A percentile compares a stretch with the other conserved stretches of the same genome.
Evolutionary conservation across 92 coral and sea anemone genomes (phyloP).

Genomic region (Parazoanthus atlanticus): DNA sequence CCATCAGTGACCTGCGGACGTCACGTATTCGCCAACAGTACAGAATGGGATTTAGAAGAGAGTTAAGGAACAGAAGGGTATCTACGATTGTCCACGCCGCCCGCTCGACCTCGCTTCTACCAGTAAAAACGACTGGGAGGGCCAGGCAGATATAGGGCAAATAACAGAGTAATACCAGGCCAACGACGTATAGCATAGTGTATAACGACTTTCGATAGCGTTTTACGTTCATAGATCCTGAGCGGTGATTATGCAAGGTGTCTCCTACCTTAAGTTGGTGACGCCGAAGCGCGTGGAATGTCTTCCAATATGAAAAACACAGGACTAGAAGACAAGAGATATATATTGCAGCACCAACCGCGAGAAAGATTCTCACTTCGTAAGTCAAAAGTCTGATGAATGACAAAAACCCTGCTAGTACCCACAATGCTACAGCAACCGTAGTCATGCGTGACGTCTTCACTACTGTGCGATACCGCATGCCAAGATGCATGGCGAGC

Average conservation of each 20-base stretch:
- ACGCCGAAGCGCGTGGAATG: constrained; percentile 37
- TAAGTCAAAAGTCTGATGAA: constrained; percentile 47
- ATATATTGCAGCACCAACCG: constrained; percentile 37
- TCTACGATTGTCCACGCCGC: constrained; percentile 54
- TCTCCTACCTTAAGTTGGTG: constrained; percentile 13
- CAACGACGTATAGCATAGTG: constrained; percentile 58
- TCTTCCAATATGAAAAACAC: constrained; percentile 52
- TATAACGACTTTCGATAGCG: constrained; percentile 48
- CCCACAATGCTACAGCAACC: constrained; percentile 40
- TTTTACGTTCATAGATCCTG: constrained; percentile 23
- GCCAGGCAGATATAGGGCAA: constrained; percentile 54
- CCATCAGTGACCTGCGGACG: constrained; percentile 45
- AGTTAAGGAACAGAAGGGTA: constrained; percentile 53
- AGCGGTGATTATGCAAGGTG: not conserved
- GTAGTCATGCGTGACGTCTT: constrained; percentile 39
- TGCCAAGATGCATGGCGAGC: constrained; percentile 53
- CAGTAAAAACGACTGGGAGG: constrained; percentile 43
- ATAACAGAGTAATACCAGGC: constrained; percentile 53
- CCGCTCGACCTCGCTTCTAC: constrained; percentile 46
- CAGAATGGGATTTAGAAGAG: constrained; percentile 55
- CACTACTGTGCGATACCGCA: constrained; percentile 48
- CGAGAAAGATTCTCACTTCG: constrained; percentile 53
- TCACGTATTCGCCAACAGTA: constrained; percentile 63
- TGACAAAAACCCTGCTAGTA: constrained; percentile 41
- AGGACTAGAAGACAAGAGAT: constrained; percentile 40